A percentile compares a stretch with the other conserved stretches of the same genome.
Evolutionary conservation across 2,113 vertebrate species (phyloP).

Genomic region (Leptobrachium leishanense): DNA sequence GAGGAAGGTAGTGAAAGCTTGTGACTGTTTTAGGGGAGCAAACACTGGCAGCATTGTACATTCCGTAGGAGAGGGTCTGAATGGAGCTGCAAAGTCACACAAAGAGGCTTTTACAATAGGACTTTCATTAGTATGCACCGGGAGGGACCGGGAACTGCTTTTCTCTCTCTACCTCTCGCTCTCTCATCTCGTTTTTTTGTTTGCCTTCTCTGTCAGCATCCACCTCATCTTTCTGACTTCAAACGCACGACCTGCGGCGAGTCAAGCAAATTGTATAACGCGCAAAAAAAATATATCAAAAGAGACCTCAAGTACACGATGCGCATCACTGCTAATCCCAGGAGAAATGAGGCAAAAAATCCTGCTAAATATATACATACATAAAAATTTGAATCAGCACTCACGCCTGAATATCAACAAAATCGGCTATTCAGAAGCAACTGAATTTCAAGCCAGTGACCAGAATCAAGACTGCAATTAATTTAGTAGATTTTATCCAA

Average conservation of each 20-base stretch:
- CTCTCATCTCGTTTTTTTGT: not conserved
- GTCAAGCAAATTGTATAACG: not conserved
- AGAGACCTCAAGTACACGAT: not conserved
- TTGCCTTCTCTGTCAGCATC: not conserved
- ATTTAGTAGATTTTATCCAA: no score
- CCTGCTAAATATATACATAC: no score
- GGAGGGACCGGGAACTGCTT: constrained; percentile 2
- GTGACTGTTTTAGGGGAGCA: constrained; percentile 26
- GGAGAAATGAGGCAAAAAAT: no score
- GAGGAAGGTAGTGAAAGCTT: constrained; percentile 32
- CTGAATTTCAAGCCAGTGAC: no score
- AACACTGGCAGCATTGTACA: constrained; percentile 53
- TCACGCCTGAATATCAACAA: no score
- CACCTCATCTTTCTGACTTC: constrained; percentile 7
- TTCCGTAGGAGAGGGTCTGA: constrained; percentile 45
- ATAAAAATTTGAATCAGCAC: no score
- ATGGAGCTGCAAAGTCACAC: constrained; percentile 46
- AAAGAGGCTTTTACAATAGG: constrained; percentile 50
- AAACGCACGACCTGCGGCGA: not conserved
- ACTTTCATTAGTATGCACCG: constrained; percentile 51
- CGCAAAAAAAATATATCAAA: not conserved
- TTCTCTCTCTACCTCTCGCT: constrained; percentile 19
- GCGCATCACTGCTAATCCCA: no score
- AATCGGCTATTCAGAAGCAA: no score
- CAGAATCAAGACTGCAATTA: no score